Base-by-base conservation (phyloP, 2,113 vertebrate species). In the Rhizomys pruinosus region DNA sequence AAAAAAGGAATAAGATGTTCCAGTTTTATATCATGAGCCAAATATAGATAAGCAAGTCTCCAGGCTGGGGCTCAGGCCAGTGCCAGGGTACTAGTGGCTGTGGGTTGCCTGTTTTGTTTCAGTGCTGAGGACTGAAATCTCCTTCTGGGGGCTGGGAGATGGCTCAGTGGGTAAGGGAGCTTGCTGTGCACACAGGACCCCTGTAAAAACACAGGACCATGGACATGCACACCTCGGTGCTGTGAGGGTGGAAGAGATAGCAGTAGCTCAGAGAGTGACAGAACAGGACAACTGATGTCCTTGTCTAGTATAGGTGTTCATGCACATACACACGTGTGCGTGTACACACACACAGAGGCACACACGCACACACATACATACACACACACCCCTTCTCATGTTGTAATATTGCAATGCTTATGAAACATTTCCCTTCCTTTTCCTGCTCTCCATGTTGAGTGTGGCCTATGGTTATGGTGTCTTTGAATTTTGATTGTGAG, bases 1-100 rank as follows among this genome's bases (percentile, higher is more conserved):
- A n/a, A n/a, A n/a, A n/a, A n/a, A n/a, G n/a, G n/a, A n/a, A 91
- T 91, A 92, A 84, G 89, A 90, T 89, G 91, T 95, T 90, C 96
- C 93, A n/a, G 82, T 87, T 87, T 95, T 76, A 95, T 93, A 84
- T 95, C 96, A 93, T 52, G 55, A 69, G 69, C 95, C 93, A 95
- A 94, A 94, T 95, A 91, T 84, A 94, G 90, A 93, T 90, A 91
- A 95, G 93, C 93, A 64, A 86, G 84, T 22, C 92, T 47, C 61
- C 3, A 37, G 82, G 91, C 79, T 4, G 7, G 34, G 77, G 61
- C 90, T 77, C 63, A 13, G 3, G 8, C 47, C 4, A 52, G 80
- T 81, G 72, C 87, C 93, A 84, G 69, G 37, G 59, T 87, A 16
- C 37, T 27, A 81, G 13, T 3, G 12, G 20, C 77, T 73, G 72